Conservation (phyloP, 2,113 vertebrate species). For the Oostethus manadensis region DNA sequence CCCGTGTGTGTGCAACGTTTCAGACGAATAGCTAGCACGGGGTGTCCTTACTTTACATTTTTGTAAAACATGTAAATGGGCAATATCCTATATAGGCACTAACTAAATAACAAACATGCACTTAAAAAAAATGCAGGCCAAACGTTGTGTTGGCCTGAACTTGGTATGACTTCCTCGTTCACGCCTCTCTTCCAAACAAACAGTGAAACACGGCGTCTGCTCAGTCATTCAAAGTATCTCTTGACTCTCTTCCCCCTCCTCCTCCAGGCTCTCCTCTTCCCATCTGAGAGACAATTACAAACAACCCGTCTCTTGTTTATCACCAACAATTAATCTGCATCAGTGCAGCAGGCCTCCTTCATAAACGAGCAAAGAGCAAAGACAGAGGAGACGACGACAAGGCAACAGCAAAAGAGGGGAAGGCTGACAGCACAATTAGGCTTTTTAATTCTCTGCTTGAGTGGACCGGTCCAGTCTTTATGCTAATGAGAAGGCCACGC, state of each 20-base stretch:
- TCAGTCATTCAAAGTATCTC: not conserved
- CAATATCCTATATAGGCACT: no score
- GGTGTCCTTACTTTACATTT: no score
- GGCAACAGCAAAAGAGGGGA: constrained; percentile 67
- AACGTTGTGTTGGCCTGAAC: no score
- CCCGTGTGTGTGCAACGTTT: no score
- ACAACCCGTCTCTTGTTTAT: constrained; percentile 55
- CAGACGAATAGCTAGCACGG: no score
- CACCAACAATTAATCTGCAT: constrained; percentile 60
- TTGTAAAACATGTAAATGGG: no score
- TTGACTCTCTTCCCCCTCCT: not conserved
- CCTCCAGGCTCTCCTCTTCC: constrained; percentile 11
- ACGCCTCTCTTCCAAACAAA: no score
- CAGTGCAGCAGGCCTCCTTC: constrained; percentile 42
- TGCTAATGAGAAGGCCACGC: constrained; percentile 87
- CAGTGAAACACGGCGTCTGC: not conserved
- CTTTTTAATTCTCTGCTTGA: constrained; percentile 99
- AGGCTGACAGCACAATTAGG: constrained; percentile 98
- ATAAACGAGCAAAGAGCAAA: constrained; percentile 28
- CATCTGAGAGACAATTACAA: constrained; percentile 57
- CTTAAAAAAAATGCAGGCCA: no score
- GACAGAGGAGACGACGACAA: constrained; percentile 61
- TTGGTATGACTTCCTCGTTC: no score
- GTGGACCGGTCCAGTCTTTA: constrained; percentile 94
- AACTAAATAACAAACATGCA: no score